A percentile compares a stretch with the other conserved stretches of the same genome.
Evolutionary conservation across 2,888 invertebrate species (phyloP).

Genomic region (Sesia apiformis): DNA sequence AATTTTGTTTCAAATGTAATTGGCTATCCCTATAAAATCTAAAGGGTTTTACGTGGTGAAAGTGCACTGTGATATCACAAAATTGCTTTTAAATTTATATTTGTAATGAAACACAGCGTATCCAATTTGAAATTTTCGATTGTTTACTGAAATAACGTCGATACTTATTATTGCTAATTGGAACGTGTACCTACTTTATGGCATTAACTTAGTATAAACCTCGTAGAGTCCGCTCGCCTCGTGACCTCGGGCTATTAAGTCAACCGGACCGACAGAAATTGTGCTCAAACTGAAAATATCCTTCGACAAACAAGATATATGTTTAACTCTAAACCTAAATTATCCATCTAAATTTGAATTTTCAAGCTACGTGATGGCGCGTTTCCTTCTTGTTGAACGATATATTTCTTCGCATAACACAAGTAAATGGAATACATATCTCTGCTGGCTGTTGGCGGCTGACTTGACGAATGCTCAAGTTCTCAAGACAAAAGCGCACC

Average conservation of each 20-base stretch:
- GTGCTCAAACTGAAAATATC: constrained; percentile 23
- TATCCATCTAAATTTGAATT: constrained; percentile 6
- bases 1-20: too few species aligned
- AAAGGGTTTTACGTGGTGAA: too few species aligned
- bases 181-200: not conserved
- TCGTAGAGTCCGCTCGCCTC: not conserved
- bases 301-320: constrained; percentile 16
- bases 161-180: too few species aligned
- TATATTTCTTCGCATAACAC: constrained; percentile 23
- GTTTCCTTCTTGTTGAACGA: constrained; percentile 11
- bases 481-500: constrained; percentile 56
- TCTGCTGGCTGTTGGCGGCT: constrained; percentile 25
- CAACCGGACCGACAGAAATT: constrained; percentile 24
- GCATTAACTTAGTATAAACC: too few species aligned
- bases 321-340: constrained; percentile 13
- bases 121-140: too few species aligned
- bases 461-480: constrained; percentile 50
- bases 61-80: too few species aligned
- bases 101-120: too few species aligned
- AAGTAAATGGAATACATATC: constrained; percentile 24
- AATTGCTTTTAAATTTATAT: too few species aligned
- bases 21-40: too few species aligned
- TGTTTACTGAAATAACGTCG: too few species aligned
- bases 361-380: constrained; percentile 1
- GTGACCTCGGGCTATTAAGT: constrained; percentile 21